phyloP scores from a whole-genome alignment of 2,888 invertebrate species.

The Drosophila picticornis region DNA sequence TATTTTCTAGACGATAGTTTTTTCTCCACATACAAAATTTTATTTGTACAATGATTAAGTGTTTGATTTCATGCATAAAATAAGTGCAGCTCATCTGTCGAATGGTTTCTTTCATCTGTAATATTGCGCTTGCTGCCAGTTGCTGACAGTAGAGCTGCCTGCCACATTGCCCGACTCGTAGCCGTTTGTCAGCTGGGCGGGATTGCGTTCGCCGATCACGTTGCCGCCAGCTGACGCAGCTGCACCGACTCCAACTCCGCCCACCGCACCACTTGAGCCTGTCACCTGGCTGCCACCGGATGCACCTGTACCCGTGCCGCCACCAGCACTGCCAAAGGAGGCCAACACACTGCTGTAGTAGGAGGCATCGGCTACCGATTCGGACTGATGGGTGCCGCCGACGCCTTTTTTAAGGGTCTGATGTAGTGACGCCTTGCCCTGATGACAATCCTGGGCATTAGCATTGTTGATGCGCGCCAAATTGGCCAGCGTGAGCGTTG shows the following conservation, averaged over 20 bases:
- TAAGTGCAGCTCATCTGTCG: conserved; percentile 12
- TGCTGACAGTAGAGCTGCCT: conserved; percentile 44
- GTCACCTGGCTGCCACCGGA: conserved; percentile 13
- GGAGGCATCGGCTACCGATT: conserved; percentile 83
- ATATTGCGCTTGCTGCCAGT: conserved; percentile 79
- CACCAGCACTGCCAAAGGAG: conserved; percentile 73
- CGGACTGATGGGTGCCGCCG: conserved; percentile 71
- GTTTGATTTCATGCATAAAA: conserved; percentile 11
- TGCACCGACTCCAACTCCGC: conserved; percentile 30
- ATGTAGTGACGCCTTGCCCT: conserved; percentile 82
- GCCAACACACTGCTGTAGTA: conserved; percentile 84
- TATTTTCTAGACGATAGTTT: background rate
- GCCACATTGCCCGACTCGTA: conserved; percentile 46
- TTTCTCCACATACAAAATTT: conserved; percentile 35
- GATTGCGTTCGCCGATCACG: conserved; percentile 33
- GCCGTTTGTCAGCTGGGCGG: conserved; percentile 33
- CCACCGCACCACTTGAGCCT: conserved; percentile 43
- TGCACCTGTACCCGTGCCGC: conserved; percentile 21
- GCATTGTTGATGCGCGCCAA: conserved; percentile 83
- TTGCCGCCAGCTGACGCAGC: conserved; percentile 24
- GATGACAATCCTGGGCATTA: conserved; percentile 84
- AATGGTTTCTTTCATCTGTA: conserved; percentile 64
- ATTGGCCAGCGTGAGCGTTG: conserved; percentile 82
- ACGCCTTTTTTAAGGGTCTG: conserved; percentile 81
- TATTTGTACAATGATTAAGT: conserved; percentile 50